Conservation (phyloP, 2,113 vertebrate genomes). For the Sander lucioperca region DNA sequence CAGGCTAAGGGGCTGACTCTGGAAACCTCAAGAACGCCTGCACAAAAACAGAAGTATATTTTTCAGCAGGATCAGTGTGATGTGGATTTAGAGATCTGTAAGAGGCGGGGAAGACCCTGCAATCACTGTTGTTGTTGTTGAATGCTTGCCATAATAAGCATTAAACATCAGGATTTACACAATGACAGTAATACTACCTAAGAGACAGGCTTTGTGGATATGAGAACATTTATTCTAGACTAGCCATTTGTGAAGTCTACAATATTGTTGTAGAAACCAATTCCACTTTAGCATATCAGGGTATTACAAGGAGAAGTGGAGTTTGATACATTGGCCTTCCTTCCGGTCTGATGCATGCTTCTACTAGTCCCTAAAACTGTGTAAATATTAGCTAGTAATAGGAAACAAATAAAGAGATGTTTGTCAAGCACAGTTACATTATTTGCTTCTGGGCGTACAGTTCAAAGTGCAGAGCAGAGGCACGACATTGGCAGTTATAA, state of each 20-base stretch:
- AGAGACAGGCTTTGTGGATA: background rate
- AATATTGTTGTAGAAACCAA: background rate
- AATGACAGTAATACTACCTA: background rate
- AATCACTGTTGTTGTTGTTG: slow-evolving; percentile 1
- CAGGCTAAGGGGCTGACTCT: slow-evolving; percentile 91
- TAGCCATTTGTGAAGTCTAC: background rate
- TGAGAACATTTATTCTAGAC: background rate
- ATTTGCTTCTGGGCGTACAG: background rate
- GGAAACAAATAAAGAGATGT: background rate
- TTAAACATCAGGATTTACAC: background rate
- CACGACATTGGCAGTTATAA: background rate
- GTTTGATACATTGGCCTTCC: background rate
- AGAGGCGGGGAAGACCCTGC: background rate
- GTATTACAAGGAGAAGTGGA: background rate
- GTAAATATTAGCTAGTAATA: slow-evolving; percentile 37
- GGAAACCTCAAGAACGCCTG: slow-evolving; percentile 89
- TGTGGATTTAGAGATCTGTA: no score
- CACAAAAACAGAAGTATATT: slow-evolving; percentile 54
- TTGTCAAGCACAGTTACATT: background rate
- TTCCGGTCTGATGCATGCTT: background rate
- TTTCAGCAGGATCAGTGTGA: background rate
- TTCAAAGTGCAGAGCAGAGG: slow-evolving; percentile 39
- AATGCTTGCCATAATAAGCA: background rate
- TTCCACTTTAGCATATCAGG: background rate
- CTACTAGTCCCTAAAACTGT: background rate